phyloP scores from a whole-genome alignment of 2,113 vertebrate genomes.

The Mus pahari region DNA sequence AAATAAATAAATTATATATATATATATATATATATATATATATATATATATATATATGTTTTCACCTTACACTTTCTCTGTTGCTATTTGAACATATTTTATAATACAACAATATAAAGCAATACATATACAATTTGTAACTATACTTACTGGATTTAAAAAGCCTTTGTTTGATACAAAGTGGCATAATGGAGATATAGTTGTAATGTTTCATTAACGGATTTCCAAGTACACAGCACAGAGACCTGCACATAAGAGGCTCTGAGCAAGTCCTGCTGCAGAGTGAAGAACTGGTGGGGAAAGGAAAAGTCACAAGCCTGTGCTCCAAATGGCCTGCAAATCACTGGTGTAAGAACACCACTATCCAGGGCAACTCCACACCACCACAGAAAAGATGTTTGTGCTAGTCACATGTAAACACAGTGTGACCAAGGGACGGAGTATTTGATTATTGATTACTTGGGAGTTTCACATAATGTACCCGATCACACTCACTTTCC shows the following conservation, averaged over 20 bases:
- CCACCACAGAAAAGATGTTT: background rate
- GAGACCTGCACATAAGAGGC: background rate
- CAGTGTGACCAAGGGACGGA: background rate
- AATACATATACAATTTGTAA: background rate
- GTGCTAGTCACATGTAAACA: background rate
- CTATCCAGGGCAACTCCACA: background rate
- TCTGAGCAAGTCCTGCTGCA: background rate
- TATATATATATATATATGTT: background rate
- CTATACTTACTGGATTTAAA: background rate
- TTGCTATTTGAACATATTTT: background rate
- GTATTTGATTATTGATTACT: background rate
- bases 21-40: background rate
- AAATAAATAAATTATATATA: too few relatives aligned
- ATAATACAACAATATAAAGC: background rate
- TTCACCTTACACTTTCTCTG: background rate
- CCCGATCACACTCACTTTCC: background rate
- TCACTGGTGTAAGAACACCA: background rate
- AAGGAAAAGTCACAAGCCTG: background rate
- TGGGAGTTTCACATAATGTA: background rate
- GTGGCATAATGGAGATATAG: background rate
- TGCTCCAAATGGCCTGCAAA: background rate
- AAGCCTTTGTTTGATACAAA: background rate
- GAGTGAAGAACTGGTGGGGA: background rate
- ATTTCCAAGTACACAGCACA: background rate
- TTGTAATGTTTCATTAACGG: background rate